Conservation (phyloP, 1,140 invertebrate species). For the Brevipalpus yothersi region DNA sequence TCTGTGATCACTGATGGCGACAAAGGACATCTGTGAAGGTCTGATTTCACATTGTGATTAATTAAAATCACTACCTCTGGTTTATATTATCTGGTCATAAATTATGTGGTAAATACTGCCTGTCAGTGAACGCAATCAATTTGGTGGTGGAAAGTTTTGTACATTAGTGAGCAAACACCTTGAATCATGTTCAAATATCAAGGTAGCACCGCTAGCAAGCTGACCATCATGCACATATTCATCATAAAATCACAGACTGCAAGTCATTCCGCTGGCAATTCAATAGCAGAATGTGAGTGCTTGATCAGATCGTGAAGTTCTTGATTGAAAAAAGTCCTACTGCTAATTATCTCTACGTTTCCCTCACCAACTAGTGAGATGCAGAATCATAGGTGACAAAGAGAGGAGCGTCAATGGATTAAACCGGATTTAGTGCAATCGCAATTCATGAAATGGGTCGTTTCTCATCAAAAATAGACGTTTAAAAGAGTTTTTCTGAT, state of each 20-base stretch:
- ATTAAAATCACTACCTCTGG: background rate
- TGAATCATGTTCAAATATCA: background rate
- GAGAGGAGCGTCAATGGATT: no score
- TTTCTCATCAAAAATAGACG: background rate
- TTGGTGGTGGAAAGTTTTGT: background rate
- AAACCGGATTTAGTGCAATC: no score
- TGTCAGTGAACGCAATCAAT: background rate
- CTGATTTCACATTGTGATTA: no score
- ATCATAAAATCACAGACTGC: background rate
- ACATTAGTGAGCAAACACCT: background rate
- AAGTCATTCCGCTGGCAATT: background rate
- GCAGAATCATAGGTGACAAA: background rate
- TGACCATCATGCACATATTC: background rate
- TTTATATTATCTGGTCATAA: background rate
- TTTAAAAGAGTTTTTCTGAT: slow-evolving; percentile 29
- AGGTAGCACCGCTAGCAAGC: background rate
- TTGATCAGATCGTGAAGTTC: no score
- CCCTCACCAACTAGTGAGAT: background rate
- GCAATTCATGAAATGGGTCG: background rate
- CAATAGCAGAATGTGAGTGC: background rate
- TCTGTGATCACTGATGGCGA: no score
- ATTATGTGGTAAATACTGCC: background rate
- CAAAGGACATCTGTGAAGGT: no score
- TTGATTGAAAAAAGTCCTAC: no score
- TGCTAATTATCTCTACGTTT: background rate